Evolutionary conservation across 2,888 invertebrate species (phyloP), one percentile per base, ranked within the genome.

Genomic region (Listrodromus nycthemerus): DNA sequence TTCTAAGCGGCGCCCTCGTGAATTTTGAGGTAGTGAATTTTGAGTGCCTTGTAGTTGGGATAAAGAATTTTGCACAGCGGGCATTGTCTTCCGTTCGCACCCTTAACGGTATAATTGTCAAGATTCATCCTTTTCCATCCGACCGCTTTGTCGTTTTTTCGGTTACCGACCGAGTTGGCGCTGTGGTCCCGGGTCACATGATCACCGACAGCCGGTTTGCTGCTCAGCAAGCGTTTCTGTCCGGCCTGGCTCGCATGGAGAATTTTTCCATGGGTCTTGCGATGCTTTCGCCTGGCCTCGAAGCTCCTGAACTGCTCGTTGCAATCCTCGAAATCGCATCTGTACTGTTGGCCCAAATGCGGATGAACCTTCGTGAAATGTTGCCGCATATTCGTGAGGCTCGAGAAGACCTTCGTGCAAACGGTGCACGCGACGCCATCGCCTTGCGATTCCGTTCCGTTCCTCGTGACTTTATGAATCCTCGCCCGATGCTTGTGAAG

Each of bases 401-500:
- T 94, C 1, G 94, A 94, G 65, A 95, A 95, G 0, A 94, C 94
- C 87, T 95, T 95, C 0, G 94, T 94, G 87, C 95, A 95, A 84
- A 95, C 93, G 0, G 93, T 94, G 88, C 95, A 95, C 0, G 10
- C 89, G 92, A 2, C 93, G 19, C 80, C 24, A 30, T 27, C 10
- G 10, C 52, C 3, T 74, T 50, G 13, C 55, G 66, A 2, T 67
- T 81, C 0, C 16, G 13, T 89, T 8, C 52, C 76, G 80, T 94
- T 93, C 0, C 41, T 45, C 3, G 94, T 94, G 24, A 94, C 89
- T 52, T 92, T 92, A 87, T 95, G 95, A 86, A 95, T 87, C 3
- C 86, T 94, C 88, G 95, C 95, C 92, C 96, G 95, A 89, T 96
- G 96, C 65, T 95, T 95, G 48, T 95, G 95, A 33, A 96, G 91